Percentiles rank a stretch among this genome's conserved stretches.
Conservation (phyloP, 2,113 vertebrate species). For the Todiramphus saurophagus region DNA sequence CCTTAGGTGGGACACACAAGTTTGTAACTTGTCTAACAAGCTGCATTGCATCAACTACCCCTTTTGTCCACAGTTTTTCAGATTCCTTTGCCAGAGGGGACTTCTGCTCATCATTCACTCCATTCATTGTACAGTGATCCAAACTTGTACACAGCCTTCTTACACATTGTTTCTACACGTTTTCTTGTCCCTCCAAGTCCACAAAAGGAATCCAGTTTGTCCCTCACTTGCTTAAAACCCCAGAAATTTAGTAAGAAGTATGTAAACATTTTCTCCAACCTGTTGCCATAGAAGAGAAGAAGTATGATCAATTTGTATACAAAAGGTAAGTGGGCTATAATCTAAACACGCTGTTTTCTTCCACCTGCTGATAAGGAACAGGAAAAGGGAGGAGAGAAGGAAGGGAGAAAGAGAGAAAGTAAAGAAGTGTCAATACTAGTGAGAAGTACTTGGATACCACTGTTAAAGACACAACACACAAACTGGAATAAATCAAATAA, state of each 20-base stretch:
- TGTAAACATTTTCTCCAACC: neutral
- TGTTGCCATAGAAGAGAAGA: neutral
- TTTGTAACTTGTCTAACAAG: neutral
- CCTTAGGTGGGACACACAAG: neutral
- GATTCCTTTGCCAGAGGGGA: neutral
- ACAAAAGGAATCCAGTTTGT: neutral
- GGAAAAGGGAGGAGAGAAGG: neutral
- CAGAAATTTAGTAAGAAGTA: neutral
- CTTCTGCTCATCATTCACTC: neutral
- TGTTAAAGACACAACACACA: neutral
- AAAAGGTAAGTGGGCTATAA: neutral
- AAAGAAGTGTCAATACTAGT: neutral
- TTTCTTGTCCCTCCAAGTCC: neutral
- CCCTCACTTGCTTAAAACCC: neutral
- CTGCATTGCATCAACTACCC: neutral
- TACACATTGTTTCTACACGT: neutral
- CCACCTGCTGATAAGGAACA: neutral
- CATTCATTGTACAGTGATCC: neutral
- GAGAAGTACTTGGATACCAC: neutral
- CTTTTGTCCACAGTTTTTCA: neutral
- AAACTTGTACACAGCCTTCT: neutral
- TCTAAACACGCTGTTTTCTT: neutral
- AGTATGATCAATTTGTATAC: neutral
- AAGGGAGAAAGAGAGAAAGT: neutral
- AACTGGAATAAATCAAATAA: neutral